A percentile compares a stretch with the other conserved stretches of the same genome.
phyloP scores from a whole-genome alignment of 2,113 vertebrate species.

The Cheirogaleus medius region DNA sequence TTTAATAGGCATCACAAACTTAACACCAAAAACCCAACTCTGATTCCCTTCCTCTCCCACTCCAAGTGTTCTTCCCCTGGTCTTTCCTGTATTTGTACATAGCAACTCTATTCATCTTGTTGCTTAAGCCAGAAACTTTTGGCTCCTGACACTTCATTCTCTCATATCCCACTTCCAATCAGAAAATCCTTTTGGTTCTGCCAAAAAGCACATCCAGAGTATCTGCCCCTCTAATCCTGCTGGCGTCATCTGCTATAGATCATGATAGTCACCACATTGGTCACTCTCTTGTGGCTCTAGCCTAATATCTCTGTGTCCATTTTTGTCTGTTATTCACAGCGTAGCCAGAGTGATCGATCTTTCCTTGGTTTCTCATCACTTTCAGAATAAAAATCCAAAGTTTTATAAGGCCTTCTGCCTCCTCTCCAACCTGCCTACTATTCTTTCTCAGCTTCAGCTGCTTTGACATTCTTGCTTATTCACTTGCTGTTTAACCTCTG shows the following conservation, averaged over 20 bases:
- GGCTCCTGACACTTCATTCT: background rate
- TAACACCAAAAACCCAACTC: background rate
- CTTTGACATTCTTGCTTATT: background rate
- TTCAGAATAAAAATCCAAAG: background rate
- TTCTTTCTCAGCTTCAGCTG: background rate
- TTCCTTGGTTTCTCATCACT: background rate
- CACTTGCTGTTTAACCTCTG: background rate
- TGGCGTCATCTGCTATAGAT: accelerated
- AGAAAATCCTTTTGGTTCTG: background rate
- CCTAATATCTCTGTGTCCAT: background rate
- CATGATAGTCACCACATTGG: accelerated
- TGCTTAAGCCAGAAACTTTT: background rate
- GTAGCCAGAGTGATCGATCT: background rate
- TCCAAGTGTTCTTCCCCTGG: background rate
- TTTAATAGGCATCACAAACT: background rate
- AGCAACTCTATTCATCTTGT: background rate
- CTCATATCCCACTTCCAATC: background rate
- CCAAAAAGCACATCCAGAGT: background rate
- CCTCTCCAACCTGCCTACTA: background rate
- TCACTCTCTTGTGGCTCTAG: background rate
- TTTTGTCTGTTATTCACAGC: background rate
- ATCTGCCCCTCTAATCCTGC: background rate
- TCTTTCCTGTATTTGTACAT: background rate
- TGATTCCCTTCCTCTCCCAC: background rate
- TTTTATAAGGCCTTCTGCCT: background rate